These are phyloP conservation scores for Hydrochoerus hydrochaeris DNA, from an alignment of 2,113 vertebrate genomes.

Conservation along the genomic window DNA sequence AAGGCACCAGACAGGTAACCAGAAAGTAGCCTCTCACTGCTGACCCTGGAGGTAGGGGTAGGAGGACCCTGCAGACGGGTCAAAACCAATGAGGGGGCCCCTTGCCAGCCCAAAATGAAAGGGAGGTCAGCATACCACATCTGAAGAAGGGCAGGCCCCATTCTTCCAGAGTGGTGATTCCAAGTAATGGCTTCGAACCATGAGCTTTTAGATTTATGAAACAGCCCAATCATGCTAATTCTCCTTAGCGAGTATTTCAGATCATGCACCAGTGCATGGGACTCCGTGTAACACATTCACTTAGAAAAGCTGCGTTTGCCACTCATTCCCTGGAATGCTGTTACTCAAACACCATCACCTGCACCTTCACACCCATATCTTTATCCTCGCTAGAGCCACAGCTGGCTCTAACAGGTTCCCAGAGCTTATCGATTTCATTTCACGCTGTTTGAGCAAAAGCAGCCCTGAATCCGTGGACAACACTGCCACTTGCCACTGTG, in stretches of 20 bases:
- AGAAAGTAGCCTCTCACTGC: background rate
- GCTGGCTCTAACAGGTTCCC: background rate
- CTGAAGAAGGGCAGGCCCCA: background rate
- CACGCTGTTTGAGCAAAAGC: background rate
- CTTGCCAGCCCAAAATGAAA: background rate
- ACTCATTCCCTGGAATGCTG: background rate
- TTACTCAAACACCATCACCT: background rate
- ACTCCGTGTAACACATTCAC: background rate
- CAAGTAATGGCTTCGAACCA: background rate
- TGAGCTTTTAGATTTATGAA: background rate
- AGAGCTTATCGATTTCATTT: background rate
- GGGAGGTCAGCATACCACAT: fast-evolving
- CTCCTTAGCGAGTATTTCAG: background rate
- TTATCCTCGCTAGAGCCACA: background rate
- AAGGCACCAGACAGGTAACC: background rate
- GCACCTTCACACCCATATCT: background rate
- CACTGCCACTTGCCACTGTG: background rate
- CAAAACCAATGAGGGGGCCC: background rate
- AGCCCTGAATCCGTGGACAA: background rate
- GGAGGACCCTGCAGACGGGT: background rate
- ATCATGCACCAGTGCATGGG: background rate
- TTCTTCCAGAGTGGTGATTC: background rate
- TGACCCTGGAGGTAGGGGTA: background rate
- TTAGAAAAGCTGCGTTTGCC: background rate
- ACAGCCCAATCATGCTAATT: background rate